Base-by-base conservation (phyloP, 2,888 invertebrate species). In the Corbicula japonica region DNA sequence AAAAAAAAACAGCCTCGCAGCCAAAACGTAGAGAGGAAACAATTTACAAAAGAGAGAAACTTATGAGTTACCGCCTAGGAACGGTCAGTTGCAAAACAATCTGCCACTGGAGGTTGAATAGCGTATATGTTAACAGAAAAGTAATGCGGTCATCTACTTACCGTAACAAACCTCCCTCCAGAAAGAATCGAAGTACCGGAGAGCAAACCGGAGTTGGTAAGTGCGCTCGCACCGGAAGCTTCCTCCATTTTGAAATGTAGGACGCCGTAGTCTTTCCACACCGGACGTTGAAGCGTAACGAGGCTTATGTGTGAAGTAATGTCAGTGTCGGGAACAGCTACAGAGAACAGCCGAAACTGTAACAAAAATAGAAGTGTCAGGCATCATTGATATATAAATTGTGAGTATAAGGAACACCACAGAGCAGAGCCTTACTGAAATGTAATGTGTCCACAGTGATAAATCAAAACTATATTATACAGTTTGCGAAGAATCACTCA, bases 231-330 rank as follows among this genome's bases (percentile, higher is more conserved):
- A n/a, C 69, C 73, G 32, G 80, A 48, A 23, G 69, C 23, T 32
- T 83, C 83, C 58, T 83, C 83, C 77, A 83, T 78, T 48, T 48
- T 58, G 63, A 80, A 80, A 68, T 83, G 83, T 21, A 83, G 50
- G 15, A 74, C 62, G 15, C 76, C 83, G 26, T 83, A 83, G n/a
- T 63, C 75, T 60, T 83, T 80, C 69, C 68, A 76, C 10, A 83
- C 62, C n/a, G 74, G 69, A n/a, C 78, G 66, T 46, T 78, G 46
- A 4, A 83, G 34, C 3, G 80, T 66, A 6, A 80, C 77, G 10
- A 81, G 61, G 18, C 78, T 69, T 18, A 85, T 83, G 44, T 85
- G 85, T 23, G 75, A 54, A 6, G 58, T 52, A 2, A 83, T 80
- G 23, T 83, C 83, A 21, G 60, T 21, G 61, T 83, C 80, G 32